phyloP scores from a whole-genome alignment of 2,113 vertebrate genomes.

The Corythaixoides concolor region DNA sequence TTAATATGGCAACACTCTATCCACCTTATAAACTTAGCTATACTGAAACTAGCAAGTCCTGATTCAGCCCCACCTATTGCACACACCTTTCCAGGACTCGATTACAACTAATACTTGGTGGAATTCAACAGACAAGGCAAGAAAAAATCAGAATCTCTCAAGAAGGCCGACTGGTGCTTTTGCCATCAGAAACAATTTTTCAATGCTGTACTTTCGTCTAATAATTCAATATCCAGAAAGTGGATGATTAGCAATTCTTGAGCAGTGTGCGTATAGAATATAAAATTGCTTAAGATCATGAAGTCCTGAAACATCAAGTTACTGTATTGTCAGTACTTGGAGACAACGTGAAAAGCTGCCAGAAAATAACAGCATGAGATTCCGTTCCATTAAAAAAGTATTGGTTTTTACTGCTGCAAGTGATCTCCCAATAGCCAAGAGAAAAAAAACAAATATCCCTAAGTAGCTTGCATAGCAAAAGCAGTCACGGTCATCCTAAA shows the following conservation, averaged over 20 bases:
- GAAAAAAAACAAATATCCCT: background rate
- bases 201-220: background rate
- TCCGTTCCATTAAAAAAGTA: background rate
- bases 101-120: background rate
- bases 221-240: background rate
- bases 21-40: background rate
- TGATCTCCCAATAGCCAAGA: background rate
- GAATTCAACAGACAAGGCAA: background rate
- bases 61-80: background rate
- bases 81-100: background rate
- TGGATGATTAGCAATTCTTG: background rate
- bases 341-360: background rate
- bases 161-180: background rate
- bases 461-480: background rate
- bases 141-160: background rate
- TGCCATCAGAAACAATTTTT: background rate
- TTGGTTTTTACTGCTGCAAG: background rate
- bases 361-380: background rate
- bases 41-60: background rate
- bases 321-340: background rate
- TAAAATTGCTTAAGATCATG: background rate
- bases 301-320: background rate
- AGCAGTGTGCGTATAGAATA: background rate
- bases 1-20: background rate
- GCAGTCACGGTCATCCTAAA: background rate